These are phyloP conservation scores for Drosophila repletoides DNA, from an alignment of 1,140 invertebrate species.

Conservation along the genomic window DNA sequence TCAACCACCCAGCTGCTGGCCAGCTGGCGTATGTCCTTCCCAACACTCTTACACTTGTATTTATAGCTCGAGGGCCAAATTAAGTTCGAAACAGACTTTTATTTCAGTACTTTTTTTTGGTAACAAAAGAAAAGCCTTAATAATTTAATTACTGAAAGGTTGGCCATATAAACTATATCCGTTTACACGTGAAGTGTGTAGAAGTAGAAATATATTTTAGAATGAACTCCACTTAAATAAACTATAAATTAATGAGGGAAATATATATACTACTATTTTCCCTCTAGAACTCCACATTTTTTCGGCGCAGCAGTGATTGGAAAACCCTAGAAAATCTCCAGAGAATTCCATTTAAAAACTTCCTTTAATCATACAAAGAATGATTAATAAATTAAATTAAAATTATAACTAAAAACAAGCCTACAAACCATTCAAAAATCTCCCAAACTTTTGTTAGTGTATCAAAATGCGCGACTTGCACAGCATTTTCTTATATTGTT, in stretches of 20 bases:
- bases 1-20: constrained; percentile 9
- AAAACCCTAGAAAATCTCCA: too few relatives aligned
- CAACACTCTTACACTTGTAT: constrained; percentile 46
- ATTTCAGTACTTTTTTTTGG: constrained; percentile 36
- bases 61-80: constrained; percentile 72
- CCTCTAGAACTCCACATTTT: too few relatives aligned
- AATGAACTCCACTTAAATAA: not conserved
- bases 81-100: constrained; percentile 53
- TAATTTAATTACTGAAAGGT: constrained; percentile 63
- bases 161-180: not conserved
- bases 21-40: not conserved
- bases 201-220: not conserved
- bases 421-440: too few relatives aligned
- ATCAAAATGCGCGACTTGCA: constrained; percentile 1
- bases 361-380: too few relatives aligned
- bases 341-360: too few relatives aligned
- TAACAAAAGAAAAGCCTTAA: constrained; percentile 31
- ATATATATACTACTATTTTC: too few relatives aligned
- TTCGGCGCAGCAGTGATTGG: too few relatives aligned
- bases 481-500: constrained; percentile 1
- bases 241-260: too few relatives aligned
- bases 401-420: too few relatives aligned
- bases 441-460: constrained; percentile 12
- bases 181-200: not conserved
- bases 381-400: too few relatives aligned